Evolutionary conservation across 2,888 invertebrate genomes (phyloP), one percentile per base, ranked within the genome.

Genomic region (Melieria omissa): DNA sequence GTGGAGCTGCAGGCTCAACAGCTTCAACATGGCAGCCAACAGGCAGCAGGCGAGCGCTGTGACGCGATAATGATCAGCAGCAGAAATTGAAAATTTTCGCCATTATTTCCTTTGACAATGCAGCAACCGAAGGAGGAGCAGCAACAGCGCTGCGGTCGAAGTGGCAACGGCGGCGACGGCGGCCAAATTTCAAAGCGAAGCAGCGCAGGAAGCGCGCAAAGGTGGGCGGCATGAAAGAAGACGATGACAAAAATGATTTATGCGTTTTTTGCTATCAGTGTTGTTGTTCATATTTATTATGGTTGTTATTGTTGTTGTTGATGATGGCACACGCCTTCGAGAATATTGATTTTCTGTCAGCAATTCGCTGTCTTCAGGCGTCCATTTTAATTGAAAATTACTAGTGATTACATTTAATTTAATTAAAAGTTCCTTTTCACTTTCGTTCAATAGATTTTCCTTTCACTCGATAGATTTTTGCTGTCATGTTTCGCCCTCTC

Each of bases 71-170:
- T 41, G 67, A 67, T 67, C 67, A 29, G 49, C 42, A 67, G 60
- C 52, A 52, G 52, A 67, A 67, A 67, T 67, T 67, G 60, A 67
- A 47, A 58, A 12, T 67, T 67, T 72, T 68, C n/a, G 42, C 58
- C 52, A 65, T 45, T 46, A 44, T 69, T 65, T 66, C 63, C 63
- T 64, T 73, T 70, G 72, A 57, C 54, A 73, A 67, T 63, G 64
- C 14, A 16, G 63, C 62, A 45, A 58, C 29, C 67, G 42, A 47
- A 58, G 47, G 47, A 45, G 49, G 58, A 67, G 16, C 46, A 63
- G 46, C 45, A 60, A 47, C 55, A 4, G 0, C 55, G 8, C 55
- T 9, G 10, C 10, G 29, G 6, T 58, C 49, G 9, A 10, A 12
- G 57, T 42, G 41, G 42, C 29, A 44, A 60, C 44, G 60, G 29